A percentile compares a stretch with the other conserved stretches of the same genome.
Conservation (phyloP, 2,113 vertebrate genomes). For the Equus przewalskii region DNA sequence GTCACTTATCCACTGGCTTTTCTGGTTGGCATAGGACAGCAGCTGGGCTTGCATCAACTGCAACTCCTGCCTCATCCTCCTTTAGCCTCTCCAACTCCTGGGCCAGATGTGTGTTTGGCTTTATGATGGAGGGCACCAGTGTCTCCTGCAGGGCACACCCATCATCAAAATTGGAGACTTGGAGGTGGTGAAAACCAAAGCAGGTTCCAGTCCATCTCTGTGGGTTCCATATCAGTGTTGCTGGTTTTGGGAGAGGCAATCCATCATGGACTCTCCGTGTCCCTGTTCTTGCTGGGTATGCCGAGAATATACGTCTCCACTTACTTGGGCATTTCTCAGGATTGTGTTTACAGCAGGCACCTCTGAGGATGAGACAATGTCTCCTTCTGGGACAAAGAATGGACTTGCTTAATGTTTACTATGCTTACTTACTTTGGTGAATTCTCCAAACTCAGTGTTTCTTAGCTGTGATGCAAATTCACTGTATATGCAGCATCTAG, state of each 20-base stretch:
- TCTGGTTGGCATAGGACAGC: neutral
- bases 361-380: neutral
- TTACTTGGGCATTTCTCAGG: neutral
- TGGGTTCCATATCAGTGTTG: neutral
- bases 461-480: neutral
- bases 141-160: neutral
- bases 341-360: neutral
- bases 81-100: neutral
- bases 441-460: neutral
- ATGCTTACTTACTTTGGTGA: neutral
- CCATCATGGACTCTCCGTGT: too few relatives aligned
- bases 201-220: neutral
- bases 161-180: neutral
- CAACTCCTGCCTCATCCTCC: neutral
- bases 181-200: neutral
- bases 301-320: neutral
- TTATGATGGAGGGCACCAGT: neutral
- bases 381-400: neutral
- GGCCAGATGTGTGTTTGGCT: neutral
- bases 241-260: neutral
- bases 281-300: rapidly evolving
- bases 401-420: neutral
- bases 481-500: rapidly evolving
- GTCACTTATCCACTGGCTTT: too few relatives aligned
- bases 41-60: rapidly evolving